Evolutionary conservation across 2,888 invertebrate genomes (phyloP), one percentile per base, ranked within the genome.

Genomic region (Pyrrhia umbra): DNA sequence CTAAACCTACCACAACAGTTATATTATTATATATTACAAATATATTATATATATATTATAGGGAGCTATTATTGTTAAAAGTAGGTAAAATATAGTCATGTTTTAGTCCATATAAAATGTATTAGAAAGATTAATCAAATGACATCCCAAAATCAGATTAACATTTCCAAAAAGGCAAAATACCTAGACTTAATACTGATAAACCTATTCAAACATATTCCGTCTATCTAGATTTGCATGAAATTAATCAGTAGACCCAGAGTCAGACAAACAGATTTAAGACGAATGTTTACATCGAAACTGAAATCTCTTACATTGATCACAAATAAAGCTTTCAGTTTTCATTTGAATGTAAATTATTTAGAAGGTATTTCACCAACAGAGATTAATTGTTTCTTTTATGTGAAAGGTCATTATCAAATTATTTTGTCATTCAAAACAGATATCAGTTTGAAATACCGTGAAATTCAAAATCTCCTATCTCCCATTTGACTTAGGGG

Each of bases 201-300:
- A 37, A 45, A 55, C 3, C 18, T 6, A 70, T 47, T 70, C 13
- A n/a, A 20, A 37, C 18, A 39, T 49, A 23, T 51, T 56, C 50
- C 47, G 18, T 66, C 2, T 9, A 43, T 25, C 40, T 4, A 54
- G 20, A 59, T 69, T 68, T 50, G 40, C 68, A 69, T 74, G 27
- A 68, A 69, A 50, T 45, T 54, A 74, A 74, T 69, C 68, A 50
- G 16, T 23, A 58, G 34, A 27, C 23, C 47, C 16, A 54, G 18
- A 59, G 40, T 30, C 37, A 47, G 46, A 66, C 75, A 69, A 69
- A 69, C 68, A 57, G 67, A 68, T 57, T 56, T 18, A 57, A 71
- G 52, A 58, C 39, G 30, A 45, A 58, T 69, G 69, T 69, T 73
- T 65, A 30, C 52, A 34, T 6, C 21, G 58, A 50, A 65, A 15